Conservation (phyloP, 1,140 invertebrate species). For the Psix sp. region DNA sequence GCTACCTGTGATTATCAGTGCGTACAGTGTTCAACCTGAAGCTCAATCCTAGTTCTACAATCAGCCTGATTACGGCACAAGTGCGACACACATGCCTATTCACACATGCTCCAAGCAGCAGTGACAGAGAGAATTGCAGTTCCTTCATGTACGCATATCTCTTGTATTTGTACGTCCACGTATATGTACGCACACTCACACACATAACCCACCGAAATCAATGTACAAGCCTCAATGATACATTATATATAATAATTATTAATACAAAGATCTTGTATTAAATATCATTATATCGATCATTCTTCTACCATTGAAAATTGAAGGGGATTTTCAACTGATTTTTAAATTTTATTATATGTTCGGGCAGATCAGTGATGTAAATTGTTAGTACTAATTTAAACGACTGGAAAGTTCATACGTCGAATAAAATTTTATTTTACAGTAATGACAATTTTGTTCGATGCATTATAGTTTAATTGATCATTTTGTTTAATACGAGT, state of each 20-base stretch:
- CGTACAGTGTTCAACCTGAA: slow-evolving; percentile 65
- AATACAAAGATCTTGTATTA: slow-evolving; percentile 27
- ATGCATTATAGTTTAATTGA: too few species aligned
- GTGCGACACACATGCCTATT: slow-evolving; percentile 60
- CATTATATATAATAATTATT: slow-evolving; percentile 29
- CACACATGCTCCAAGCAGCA: slow-evolving; percentile 48
- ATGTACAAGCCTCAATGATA: slow-evolving; percentile 23
- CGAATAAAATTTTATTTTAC: too few species aligned
- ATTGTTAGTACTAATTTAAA: too few species aligned
- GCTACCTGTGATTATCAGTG: slow-evolving; percentile 75
- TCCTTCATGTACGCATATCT: slow-evolving; percentile 39
- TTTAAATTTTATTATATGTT: too few species aligned
- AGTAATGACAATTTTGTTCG: too few species aligned
- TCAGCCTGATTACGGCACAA: slow-evolving; percentile 62
- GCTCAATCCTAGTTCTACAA: slow-evolving; percentile 71
- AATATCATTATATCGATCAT: not conserved
- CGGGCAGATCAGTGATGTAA: too few species aligned
- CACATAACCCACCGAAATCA: slow-evolving; percentile 31
- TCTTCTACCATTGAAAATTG: not conserved
- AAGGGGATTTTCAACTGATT: not conserved
- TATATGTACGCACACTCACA: slow-evolving; percentile 25
- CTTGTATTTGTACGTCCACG: slow-evolving; percentile 9
- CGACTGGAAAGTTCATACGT: too few species aligned
- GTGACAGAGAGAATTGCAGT: slow-evolving; percentile 44
- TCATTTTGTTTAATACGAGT: not conserved